phyloP scores from a whole-genome alignment of 64 coral and sea anemone genomes.

The Porites australiensis region DNA sequence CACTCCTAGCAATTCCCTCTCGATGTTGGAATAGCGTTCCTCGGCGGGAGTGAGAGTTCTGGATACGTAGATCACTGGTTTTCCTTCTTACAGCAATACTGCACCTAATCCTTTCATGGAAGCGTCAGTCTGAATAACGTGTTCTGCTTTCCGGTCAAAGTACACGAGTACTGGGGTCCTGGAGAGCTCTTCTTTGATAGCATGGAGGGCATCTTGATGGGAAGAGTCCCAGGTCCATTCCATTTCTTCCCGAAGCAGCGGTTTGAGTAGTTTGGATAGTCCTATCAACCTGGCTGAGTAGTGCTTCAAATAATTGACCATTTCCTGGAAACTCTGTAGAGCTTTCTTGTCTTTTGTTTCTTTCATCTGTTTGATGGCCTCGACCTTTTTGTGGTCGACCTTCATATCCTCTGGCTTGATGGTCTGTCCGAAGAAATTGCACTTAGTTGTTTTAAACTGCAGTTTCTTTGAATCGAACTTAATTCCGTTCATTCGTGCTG shows the following conservation, averaged over 20 bases:
- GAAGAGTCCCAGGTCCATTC: neutral
- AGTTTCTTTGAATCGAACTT: conserved; percentile 23
- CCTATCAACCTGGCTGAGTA: conserved; percentile 13
- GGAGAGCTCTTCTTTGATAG: conserved; percentile 7
- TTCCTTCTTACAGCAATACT: conserved; percentile 35
- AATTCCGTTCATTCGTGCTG: conserved; percentile 47
- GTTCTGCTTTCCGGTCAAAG: neutral
- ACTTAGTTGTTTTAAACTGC: conserved; percentile 39
- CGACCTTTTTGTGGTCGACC: conserved; percentile 26
- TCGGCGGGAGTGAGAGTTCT: conserved; percentile 45
- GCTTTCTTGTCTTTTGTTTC: conserved; percentile 3
- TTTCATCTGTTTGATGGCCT: conserved; percentile 24
- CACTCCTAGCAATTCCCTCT: conserved; percentile 65
- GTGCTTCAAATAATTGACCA: conserved; percentile 22
- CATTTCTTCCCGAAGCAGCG: conserved; percentile 5
- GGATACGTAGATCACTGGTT: conserved; percentile 28
- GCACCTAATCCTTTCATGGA: conserved; percentile 51
- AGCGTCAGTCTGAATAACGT: neutral
- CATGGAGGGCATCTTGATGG: neutral
- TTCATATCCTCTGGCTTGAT: neutral
- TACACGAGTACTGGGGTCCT: conserved; percentile 6
- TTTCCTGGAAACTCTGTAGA: conserved; percentile 21
- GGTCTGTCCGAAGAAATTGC: conserved; percentile 23
- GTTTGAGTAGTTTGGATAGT: neutral
- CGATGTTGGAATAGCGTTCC: conserved; percentile 71